phyloP scores from a whole-genome alignment of 2,113 vertebrate species.

The Sarotherodon lohbergeri region DNA sequence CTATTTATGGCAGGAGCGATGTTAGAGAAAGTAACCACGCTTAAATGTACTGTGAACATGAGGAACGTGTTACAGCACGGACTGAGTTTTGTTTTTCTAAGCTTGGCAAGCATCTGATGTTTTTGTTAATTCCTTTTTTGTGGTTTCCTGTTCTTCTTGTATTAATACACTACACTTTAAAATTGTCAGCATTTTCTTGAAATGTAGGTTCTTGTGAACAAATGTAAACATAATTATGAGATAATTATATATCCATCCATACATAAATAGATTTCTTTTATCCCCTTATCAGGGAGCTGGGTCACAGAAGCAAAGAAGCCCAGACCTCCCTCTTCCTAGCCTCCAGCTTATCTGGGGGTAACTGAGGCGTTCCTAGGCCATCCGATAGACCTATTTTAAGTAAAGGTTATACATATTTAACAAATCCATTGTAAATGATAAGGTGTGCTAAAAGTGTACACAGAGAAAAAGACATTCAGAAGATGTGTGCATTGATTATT shows the following conservation, averaged over 20 bases:
- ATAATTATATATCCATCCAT: neutral
- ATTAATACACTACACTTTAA: neutral
- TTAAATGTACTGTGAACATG: neutral
- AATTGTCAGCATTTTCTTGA: neutral
- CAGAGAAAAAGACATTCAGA: neutral
- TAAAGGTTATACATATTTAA: neutral
- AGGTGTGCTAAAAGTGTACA: neutral
- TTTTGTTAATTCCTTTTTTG: neutral
- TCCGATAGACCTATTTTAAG: neutral
- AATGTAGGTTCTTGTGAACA: neutral
- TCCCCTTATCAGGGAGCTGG: neutral
- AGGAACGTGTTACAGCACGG: neutral
- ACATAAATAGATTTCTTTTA: neutral
- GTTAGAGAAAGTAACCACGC: neutral
- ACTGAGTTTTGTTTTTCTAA: neutral
- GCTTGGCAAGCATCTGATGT: neutral
- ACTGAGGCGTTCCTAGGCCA: neutral
- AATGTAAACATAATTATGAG: neutral
- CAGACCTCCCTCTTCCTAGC: neutral
- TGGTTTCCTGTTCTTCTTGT: neutral
- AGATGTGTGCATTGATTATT: rapidly evolving
- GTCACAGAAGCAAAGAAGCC: neutral
- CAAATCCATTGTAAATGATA: neutral
- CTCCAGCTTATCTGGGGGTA: no score
- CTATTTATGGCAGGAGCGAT: neutral